phyloP scores from a whole-genome alignment of 2,888 invertebrate species.

The Mesopsocus fuscifrons region DNA sequence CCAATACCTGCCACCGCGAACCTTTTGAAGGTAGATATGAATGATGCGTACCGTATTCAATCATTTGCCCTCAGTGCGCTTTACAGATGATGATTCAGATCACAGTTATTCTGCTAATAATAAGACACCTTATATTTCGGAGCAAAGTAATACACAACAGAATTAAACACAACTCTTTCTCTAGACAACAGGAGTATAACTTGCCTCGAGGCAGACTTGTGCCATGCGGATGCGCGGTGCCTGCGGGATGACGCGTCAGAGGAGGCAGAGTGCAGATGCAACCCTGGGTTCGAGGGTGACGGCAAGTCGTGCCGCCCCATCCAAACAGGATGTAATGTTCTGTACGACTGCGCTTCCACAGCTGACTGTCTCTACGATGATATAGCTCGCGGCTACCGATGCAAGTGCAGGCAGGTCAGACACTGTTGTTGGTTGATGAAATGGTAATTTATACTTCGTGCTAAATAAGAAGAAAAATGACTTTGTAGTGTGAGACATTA shows the following conservation, averaged over 20 bases:
- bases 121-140: too few species aligned
- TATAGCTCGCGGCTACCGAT: slow-evolving; percentile 21
- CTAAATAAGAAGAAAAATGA: too few species aligned
- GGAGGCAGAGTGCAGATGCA: slow-evolving; percentile 55
- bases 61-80: neutral
- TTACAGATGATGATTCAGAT: too few species aligned
- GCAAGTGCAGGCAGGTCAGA: slow-evolving; percentile 23
- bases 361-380: slow-evolving; percentile 45
- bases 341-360: slow-evolving; percentile 60
- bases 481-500: too few species aligned
- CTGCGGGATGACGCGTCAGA: slow-evolving; percentile 24
- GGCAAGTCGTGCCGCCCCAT: slow-evolving; percentile 43
- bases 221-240: slow-evolving; percentile 14
- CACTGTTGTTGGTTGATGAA: neutral
- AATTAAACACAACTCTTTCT: too few species aligned
- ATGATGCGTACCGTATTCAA: neutral
- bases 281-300: slow-evolving; percentile 36
- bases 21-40: neutral
- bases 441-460: too few species aligned
- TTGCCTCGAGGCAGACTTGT: slow-evolving; percentile 70
- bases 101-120: too few species aligned
- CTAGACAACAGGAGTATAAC: too few species aligned
- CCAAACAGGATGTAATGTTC: slow-evolving; percentile 46
- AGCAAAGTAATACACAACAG: too few species aligned
- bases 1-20: slow-evolving; percentile 1